Evolutionary conservation across 2,888 invertebrate genomes (phyloP).

Genomic region (Machimus atricapillus): DNA sequence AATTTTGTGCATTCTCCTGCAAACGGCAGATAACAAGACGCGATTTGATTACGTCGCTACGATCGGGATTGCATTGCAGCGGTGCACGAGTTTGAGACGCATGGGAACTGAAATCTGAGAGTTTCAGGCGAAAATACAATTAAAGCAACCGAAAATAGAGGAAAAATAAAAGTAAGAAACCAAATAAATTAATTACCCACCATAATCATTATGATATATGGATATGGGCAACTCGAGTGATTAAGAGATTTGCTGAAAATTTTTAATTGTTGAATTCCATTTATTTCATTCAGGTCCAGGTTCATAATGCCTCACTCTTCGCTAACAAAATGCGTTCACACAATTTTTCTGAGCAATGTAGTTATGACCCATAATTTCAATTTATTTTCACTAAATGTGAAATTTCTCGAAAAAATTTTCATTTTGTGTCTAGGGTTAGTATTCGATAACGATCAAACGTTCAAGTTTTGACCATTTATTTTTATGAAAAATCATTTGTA

Average conservation of each 20-base stretch:
- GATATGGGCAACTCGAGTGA: not conserved
- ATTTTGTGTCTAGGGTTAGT: too few species aligned
- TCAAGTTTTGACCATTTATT: too few species aligned
- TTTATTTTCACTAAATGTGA: too few species aligned
- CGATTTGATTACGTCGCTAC: slow-evolving; percentile 9
- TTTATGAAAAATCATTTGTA: too few species aligned
- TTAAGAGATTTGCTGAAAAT: not conserved
- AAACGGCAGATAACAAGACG: slow-evolving; percentile 3
- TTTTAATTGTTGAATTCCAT: too few species aligned
- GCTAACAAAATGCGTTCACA: too few species aligned
- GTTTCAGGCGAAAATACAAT: not conserved
- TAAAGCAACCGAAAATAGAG: not conserved
- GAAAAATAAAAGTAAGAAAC: not conserved
- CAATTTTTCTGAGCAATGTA: too few species aligned
- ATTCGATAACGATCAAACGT: too few species aligned
- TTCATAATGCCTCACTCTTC: too few species aligned
- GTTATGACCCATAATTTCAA: too few species aligned
- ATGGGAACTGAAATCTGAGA: not conserved
- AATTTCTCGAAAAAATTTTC: too few species aligned
- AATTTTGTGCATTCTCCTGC: slow-evolving; percentile 24
- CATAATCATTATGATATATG: not conserved
- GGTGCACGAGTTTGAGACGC: not conserved
- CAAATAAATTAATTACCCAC: not conserved
- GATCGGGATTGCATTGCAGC: not conserved
- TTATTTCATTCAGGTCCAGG: too few species aligned